Base-by-base conservation (phyloP, 2,888 invertebrate genomes). In the Drosophila kanekoi region DNA sequence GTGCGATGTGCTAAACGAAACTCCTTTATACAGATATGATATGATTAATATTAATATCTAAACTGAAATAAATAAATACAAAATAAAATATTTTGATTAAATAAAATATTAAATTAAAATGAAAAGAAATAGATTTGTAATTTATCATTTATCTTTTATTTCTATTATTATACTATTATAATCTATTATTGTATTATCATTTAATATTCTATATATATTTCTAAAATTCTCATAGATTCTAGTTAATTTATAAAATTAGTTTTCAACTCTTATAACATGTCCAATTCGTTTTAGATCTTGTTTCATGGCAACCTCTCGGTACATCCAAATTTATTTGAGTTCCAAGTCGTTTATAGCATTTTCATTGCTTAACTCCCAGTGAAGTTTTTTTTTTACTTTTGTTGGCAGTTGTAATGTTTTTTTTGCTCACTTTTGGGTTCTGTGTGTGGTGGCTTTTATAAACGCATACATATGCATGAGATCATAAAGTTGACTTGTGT, bases 401-500 rank as follows among this genome's bases (percentile, higher is more conserved):
- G n/a, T 18, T 28, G 52, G 10, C 45, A 52, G 51, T 52, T 53
- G 49, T 53, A 64, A 67, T 64, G 57, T 33, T 38, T 40, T 40
- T 9, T 40, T n/a, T n/a, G n/a, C n/a, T n/a, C n/a, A 16, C 8
- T n/a, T 59, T 37, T 58, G 44, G 38, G n/a, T n/a, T n/a, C n/a
- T 40, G 20, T 18, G 63, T 49, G 65, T 48, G 59, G n/a, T 71
- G 72, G 72, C 72, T 65, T 60, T 60, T 73, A 79, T 71, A 86
- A 86, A 68, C 60, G 67, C 71, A 88, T 83, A 59, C 82, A 83
- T 83, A 83, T 88, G 82, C 77, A 83, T 88, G 89, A 83, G 80
- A 76, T 66, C 81, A 82, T 86, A 79, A 79, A 77, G 81, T 66
- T 74, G 59, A n/a, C n/a, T n/a, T n/a, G 47, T 44, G 38, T 37